Percentiles rank a stretch among this genome's conserved stretches.
Conservation (phyloP, 1,140 invertebrate species). For the Heliconius eleuchia region DNA sequence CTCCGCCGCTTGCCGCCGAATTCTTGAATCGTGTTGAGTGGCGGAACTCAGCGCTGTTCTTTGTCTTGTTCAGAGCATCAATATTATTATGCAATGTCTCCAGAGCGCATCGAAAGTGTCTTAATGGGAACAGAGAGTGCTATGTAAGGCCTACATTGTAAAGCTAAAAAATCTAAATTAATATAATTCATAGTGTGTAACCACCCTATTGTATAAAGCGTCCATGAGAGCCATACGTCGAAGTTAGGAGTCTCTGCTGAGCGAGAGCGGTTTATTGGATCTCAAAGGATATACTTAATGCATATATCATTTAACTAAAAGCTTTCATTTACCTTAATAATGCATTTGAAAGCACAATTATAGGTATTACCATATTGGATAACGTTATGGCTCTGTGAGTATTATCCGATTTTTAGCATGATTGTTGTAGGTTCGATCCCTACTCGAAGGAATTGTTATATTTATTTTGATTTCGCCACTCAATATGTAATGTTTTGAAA, state of each 20-base stretch:
- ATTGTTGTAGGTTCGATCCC: background rate
- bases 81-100: too few relatives aligned
- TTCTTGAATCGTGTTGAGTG: too few relatives aligned
- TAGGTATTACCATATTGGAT: slow-evolving; percentile 1
- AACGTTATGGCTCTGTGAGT: too few relatives aligned
- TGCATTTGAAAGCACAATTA: slow-evolving; percentile 2
- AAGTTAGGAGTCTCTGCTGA: slow-evolving; percentile 3
- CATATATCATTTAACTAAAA: slow-evolving; percentile 15
- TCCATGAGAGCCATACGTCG: slow-evolving; percentile 18
- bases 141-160: too few relatives aligned
- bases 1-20: too few relatives aligned
- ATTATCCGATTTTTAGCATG: too few relatives aligned
- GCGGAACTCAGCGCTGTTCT: too few relatives aligned
- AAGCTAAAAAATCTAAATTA: too few relatives aligned
- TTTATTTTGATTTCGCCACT: background rate
- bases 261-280: slow-evolving; percentile 14
- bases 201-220: slow-evolving; percentile 2
- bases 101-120: too few relatives aligned
- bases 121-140: too few relatives aligned
- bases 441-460: background rate
- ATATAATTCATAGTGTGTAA: background rate
- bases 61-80: too few relatives aligned
- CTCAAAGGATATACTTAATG: slow-evolving; percentile 18
- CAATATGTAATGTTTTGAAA: too few relatives aligned
- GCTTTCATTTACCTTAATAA: slow-evolving; percentile 12